Evolutionary conservation across 2,797 vertebrate species (phyloP).

Genomic region (Gymnocypris eckloni): DNA sequence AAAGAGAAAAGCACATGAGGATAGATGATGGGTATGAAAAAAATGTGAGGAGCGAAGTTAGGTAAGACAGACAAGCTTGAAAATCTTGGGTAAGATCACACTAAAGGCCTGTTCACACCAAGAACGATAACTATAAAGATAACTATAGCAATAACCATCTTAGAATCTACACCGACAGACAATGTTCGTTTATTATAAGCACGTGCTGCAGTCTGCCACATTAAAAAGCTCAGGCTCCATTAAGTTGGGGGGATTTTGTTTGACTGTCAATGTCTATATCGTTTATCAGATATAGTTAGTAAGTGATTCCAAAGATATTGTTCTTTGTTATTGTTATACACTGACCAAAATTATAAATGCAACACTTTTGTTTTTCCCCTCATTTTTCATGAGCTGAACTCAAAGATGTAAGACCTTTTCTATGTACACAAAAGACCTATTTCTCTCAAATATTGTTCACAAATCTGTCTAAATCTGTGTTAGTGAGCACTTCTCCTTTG

Average conservation of each 20-base stretch:
- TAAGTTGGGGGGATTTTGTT: background rate
- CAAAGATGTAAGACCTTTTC: too few relatives aligned
- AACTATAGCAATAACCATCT: background rate
- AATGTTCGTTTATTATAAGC: background rate
- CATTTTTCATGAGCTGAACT: too few relatives aligned
- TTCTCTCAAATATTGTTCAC: too few relatives aligned
- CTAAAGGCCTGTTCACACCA: background rate
- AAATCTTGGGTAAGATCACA: background rate
- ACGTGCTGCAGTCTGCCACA: background rate
- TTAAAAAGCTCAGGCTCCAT: background rate
- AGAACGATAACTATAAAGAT: background rate
- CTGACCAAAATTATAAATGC: too few relatives aligned
- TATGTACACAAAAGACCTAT: too few relatives aligned
- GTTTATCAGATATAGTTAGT: background rate
- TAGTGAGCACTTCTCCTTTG: too few relatives aligned
- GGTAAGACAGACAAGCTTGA: background rate
- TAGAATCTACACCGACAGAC: background rate
- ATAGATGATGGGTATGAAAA: background rate
- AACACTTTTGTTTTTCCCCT: too few relatives aligned
- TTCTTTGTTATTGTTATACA: background rate
- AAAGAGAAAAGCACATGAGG: slow-evolving; percentile 9
- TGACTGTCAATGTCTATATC: background rate
- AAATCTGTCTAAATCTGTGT: too few relatives aligned
- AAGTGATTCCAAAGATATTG: background rate
- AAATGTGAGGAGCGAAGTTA: background rate